phyloP scores from a whole-genome alignment of 2,113 vertebrate genomes.

The Loxodonta africana region DNA sequence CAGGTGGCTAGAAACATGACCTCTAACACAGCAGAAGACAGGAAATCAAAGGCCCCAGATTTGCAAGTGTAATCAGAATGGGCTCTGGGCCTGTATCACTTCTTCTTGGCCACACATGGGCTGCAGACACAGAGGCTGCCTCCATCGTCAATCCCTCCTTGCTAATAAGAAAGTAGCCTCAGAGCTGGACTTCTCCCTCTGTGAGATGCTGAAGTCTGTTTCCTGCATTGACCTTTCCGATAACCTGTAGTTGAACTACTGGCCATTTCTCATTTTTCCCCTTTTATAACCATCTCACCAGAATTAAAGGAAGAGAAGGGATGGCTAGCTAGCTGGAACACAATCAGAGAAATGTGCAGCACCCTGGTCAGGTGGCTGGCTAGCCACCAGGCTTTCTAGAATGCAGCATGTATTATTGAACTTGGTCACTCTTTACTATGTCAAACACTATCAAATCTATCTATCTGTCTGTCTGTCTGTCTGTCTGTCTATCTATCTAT shows the following conservation, averaged over 20 bases:
- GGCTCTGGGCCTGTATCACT: fast-evolving
- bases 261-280: neutral
- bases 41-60: neutral
- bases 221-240: neutral
- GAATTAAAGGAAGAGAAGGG: neutral
- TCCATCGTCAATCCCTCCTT: neutral
- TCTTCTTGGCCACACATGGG: neutral
- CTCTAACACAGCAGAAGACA: neutral
- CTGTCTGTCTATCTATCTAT: too few relatives aligned
- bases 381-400: neutral
- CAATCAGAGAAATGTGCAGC: neutral
- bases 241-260: neutral
- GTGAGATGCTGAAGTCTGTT: fast-evolving
- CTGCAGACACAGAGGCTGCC: neutral
- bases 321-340: neutral
- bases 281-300: neutral
- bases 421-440: neutral
- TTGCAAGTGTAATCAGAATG: neutral
- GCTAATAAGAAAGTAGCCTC: neutral
- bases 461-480: too few relatives aligned
- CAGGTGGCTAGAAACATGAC: fast-evolving
- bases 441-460: neutral
- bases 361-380: neutral
- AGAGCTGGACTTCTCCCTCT: neutral
- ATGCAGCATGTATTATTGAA: neutral